Conservation (phyloP, 2,797 vertebrate species). For the Triplophysa bombifrons region DNA sequence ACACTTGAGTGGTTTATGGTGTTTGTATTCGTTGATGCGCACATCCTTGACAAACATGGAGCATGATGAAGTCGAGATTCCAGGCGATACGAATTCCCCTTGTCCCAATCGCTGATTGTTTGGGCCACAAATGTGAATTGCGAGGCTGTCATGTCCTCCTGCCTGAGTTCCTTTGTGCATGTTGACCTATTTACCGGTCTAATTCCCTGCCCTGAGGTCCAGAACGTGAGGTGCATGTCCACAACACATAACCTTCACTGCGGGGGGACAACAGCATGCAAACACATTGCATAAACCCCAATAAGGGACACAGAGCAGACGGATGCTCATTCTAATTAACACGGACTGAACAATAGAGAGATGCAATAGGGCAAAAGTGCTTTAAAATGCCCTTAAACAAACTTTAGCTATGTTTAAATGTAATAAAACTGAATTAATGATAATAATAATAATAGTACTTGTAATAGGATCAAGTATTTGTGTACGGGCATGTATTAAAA, state of each 20-base stretch:
- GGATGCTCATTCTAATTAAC: constrained; percentile 34
- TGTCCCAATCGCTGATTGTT: constrained; percentile 1
- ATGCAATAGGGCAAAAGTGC: not conserved
- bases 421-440: not conserved
- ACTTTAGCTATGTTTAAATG: not conserved
- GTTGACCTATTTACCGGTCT: constrained; percentile 21
- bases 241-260: constrained; percentile 38
- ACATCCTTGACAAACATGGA: not conserved
- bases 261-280: constrained; percentile 51
- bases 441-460: no score
- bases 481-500: no score
- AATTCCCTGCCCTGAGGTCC: constrained; percentile 39
- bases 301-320: constrained; percentile 20
- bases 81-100: constrained; percentile 9
- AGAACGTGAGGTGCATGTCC: constrained; percentile 39
- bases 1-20: constrained; percentile 23
- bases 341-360: constrained; percentile 22
- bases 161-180: constrained; percentile 16
- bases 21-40: constrained; percentile 3
- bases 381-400: not conserved
- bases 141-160: constrained; percentile 22
- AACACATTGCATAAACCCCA: constrained; percentile 23
- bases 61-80: constrained; percentile 8
- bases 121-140: constrained; percentile 40
- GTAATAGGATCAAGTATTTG: no score